Conservation (phyloP, 35 echinoderm and acorn worm species). For the Apostichopus japonicus region DNA sequence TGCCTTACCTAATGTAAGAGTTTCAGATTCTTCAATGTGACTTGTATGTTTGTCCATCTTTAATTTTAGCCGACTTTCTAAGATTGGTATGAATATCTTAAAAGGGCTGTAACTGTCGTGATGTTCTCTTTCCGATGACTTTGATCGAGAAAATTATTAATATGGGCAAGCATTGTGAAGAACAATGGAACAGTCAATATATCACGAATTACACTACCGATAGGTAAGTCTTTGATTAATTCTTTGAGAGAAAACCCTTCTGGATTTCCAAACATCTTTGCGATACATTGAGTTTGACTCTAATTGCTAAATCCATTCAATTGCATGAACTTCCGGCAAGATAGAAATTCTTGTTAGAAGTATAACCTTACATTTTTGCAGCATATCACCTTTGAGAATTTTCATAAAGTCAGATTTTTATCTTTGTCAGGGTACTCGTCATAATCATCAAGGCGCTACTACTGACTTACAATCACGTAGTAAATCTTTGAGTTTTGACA, state of each 20-base stretch:
- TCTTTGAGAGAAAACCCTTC: neutral
- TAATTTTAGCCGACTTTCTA: neutral
- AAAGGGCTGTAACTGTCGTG: constrained; percentile 11
- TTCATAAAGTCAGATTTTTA: neutral
- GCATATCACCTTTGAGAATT: constrained; percentile 17
- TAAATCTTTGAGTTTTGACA: neutral
- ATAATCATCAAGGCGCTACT: constrained; percentile 18
- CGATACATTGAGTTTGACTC: neutral
- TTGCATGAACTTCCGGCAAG: constrained; percentile 13
- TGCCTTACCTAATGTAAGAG: constrained; percentile 4
- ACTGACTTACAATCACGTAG: neutral
- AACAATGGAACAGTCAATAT: constrained; percentile 33
- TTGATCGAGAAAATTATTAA: neutral
- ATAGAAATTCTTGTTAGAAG: constrained; percentile 22
- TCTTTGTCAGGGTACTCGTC: constrained; percentile 39
- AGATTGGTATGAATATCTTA: neutral
- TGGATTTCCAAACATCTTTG: neutral
- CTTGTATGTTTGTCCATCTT: neutral
- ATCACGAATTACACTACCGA: neutral
- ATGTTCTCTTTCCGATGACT: neutral
- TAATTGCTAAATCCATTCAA: neutral
- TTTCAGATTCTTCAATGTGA: neutral
- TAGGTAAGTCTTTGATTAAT: neutral
- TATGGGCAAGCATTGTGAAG: constrained; percentile 8
- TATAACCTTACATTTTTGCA: constrained; percentile 6